Evolutionary conservation across 2,797 vertebrate genomes (phyloP).

Genomic region (Hybognathus amarus): DNA sequence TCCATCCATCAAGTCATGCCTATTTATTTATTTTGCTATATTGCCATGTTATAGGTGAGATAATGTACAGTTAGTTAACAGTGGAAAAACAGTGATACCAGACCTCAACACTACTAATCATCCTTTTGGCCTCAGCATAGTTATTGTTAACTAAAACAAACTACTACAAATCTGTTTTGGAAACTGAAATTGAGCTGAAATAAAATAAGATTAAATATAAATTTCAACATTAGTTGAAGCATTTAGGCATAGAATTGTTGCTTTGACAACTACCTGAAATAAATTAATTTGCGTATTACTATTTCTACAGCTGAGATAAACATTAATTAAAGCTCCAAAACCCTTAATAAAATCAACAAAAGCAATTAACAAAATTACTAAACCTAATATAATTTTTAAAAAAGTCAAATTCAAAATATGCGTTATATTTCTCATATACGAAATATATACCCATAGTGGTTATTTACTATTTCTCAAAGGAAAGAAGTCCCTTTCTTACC

Average conservation of each 20-base stretch:
- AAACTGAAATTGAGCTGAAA: not conserved
- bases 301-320: not conserved
- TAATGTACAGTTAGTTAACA: too few relatives aligned
- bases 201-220: too few relatives aligned
- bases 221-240: not conserved
- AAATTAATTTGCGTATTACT: not conserved
- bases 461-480: not conserved
- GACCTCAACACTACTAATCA: not conserved
- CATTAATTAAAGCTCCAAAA: not conserved
- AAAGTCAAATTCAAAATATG: not conserved
- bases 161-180: not conserved
- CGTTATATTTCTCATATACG: not conserved
- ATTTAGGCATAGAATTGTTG: not conserved
- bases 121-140: not conserved
- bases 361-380: not conserved
- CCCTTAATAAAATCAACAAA: not conserved
- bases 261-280: not conserved
- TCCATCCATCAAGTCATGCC: too few relatives aligned
- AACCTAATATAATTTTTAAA: too few relatives aligned
- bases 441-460: not conserved
- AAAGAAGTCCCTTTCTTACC: conserved; percentile 70
- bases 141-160: not conserved
- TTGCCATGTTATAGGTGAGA: too few relatives aligned
- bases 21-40: too few relatives aligned
- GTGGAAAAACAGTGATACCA: too few relatives aligned